A percentile compares a stretch with the other conserved stretches of the same genome.
phyloP scores from a whole-genome alignment of 1,140 invertebrate genomes.

The Leucophenga varia region DNA sequence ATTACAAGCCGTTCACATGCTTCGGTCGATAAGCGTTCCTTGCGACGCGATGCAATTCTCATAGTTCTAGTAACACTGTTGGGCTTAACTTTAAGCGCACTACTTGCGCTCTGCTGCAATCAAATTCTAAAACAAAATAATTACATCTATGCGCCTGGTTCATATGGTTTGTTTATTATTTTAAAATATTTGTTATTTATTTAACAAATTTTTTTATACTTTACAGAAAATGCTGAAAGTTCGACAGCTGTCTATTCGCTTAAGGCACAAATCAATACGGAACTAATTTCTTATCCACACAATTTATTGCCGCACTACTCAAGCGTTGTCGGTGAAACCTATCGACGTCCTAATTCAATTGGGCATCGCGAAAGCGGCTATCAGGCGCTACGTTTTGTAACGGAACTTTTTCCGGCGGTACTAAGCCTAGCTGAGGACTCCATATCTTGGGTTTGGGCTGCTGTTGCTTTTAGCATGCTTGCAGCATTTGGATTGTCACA shows the following conservation, averaged over 20 bases:
- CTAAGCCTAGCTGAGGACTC: constrained; percentile 64
- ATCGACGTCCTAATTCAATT: constrained; percentile 40
- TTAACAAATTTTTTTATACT: constrained; percentile 10
- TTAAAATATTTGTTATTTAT: neutral
- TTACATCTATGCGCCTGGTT: constrained; percentile 75
- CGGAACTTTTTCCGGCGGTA: constrained; percentile 82
- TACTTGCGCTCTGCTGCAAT: constrained; percentile 78
- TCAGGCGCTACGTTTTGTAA: constrained; percentile 76
- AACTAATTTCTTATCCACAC: constrained; percentile 43
- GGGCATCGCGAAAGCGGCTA: constrained; percentile 66
- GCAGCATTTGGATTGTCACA: constrained; percentile 85
- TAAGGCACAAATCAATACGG: constrained; percentile 57
- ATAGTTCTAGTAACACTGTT: constrained; percentile 77
- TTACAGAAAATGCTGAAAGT: constrained; percentile 72
- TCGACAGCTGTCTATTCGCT: constrained; percentile 62
- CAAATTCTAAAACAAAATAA: constrained; percentile 72
- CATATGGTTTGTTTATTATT: constrained; percentile 76
- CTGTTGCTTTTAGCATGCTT: constrained; percentile 81
- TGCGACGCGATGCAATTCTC: constrained; percentile 76
- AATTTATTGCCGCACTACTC: constrained; percentile 50
- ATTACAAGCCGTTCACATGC: constrained; percentile 67
- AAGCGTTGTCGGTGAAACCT: constrained; percentile 51
- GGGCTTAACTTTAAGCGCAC: constrained; percentile 71
- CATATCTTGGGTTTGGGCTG: constrained; percentile 72
- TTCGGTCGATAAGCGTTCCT: constrained; percentile 64